Base-by-base conservation (phyloP, 2,888 invertebrate genomes). In the Koerneria pararmatus region DNA sequence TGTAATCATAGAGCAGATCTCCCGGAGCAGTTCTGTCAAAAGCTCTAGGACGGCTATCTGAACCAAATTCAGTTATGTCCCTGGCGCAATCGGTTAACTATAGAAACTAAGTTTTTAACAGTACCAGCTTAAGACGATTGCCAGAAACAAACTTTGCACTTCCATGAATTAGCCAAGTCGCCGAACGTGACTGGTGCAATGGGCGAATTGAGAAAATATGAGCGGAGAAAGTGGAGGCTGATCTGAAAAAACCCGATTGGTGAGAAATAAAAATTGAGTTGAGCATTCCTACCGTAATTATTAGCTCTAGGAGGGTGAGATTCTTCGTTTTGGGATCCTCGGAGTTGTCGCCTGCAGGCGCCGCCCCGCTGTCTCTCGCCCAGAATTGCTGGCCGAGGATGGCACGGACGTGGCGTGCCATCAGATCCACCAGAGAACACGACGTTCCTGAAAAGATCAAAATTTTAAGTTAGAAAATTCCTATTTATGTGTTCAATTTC, bases 361-460 rank as follows among this genome's bases (percentile, higher is more conserved):
- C 8, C 41, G 11, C 11, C 41, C 41, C 11, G 41, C 54, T 64
- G 11, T 73, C 73, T 4, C 71, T 59, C 15, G 70, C 64, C 81
- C 81, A 82, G 69, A 80, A 88, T 70, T 87, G 86, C 72, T 86
- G 85, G 6, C 88, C 92, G 66, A 91, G 88, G 37, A 92, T 88
- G 62, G 91, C 90, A 78, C 91, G 90, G 31, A 90, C 87, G 83
- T 93, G 92, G 49, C 91, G 86, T 0, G 89, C 88, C 69, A 91
- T 83, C 22, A 90, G 84, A 66, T 88, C 87, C 35, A 89, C 84
- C 22, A 90, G 66, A 2, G 74, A 71, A 19, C 70, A 69, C 29
- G 69, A 69, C 59, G 66, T 67, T 11, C 69, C 54, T 5, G 68
- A 62, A 19, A n/a, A n/a, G n/a, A n/a, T n/a, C n/a, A n/a, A n/a